Conservation (phyloP, 2,113 vertebrate species). For the Mugil cephalus region DNA sequence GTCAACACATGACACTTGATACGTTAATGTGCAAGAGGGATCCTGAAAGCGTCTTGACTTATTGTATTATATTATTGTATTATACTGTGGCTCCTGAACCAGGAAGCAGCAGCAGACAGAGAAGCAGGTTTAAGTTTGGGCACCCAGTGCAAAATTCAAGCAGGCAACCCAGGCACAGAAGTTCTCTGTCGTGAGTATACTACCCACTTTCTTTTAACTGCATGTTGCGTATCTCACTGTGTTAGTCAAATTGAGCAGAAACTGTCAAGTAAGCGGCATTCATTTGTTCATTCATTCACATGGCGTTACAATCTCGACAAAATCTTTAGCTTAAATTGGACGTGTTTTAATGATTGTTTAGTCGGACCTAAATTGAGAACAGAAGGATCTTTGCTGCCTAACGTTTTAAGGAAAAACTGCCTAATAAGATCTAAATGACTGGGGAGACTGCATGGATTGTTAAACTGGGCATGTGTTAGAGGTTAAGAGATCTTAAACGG, state of each 20-base stretch:
- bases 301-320: background rate
- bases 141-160: background rate
- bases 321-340: background rate
- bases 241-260: background rate
- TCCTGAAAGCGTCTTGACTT: too few relatives aligned
- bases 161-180: background rate
- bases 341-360: slow-evolving; percentile 4
- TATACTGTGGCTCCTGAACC: background rate
- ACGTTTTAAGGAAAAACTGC: background rate
- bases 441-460: background rate
- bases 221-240: too few relatives aligned
- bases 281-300: background rate
- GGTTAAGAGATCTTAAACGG: slow-evolving; percentile 28
- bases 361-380: background rate
- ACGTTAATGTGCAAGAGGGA: too few relatives aligned
- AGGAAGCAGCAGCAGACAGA: background rate
- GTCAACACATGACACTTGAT: too few relatives aligned
- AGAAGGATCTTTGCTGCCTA: background rate
- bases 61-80: too few relatives aligned
- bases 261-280: background rate
- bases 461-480: slow-evolving; percentile 22
- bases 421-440: slow-evolving; percentile 37
- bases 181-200: background rate
- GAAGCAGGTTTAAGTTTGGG: background rate
- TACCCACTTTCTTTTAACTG: background rate